phyloP scores from a whole-genome alignment of 2,113 vertebrate genomes.

The Podilymbus podiceps region DNA sequence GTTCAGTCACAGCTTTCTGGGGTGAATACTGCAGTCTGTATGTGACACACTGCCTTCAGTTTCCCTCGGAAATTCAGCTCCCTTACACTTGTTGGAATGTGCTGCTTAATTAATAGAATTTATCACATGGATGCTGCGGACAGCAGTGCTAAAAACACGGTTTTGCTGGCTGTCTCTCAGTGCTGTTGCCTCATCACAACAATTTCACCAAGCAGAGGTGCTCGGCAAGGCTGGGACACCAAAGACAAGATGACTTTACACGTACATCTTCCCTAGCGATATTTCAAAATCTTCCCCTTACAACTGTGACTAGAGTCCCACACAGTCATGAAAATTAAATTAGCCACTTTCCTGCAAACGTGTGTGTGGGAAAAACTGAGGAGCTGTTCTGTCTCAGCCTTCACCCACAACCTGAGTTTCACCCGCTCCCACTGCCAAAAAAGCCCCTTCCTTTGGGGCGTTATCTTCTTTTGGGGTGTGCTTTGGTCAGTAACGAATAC shows the following conservation, averaged over 20 bases:
- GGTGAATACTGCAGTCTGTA: neutral
- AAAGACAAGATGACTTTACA: neutral
- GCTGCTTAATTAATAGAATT: neutral
- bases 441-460: neutral
- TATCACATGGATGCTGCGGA: neutral
- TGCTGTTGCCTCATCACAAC: neutral
- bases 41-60: fast-evolving
- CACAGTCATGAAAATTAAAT: neutral
- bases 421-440: neutral
- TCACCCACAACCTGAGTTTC: neutral
- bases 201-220: neutral
- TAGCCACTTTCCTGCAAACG: neutral
- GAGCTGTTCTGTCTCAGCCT: neutral
- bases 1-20: neutral
- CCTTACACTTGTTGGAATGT: neutral
- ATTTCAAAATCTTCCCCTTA: neutral
- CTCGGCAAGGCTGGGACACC: neutral
- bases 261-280: neutral
- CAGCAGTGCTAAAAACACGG: neutral
- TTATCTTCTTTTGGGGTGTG: neutral
- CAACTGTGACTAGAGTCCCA: neutral
- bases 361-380: neutral
- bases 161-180: neutral
- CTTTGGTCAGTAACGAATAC: fast-evolving
- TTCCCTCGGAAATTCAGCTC: neutral